Percentiles rank a stretch among this genome's conserved stretches.
Conservation (phyloP, 1,140 invertebrate species). For the Drosophila pseudoobscura region DNA sequence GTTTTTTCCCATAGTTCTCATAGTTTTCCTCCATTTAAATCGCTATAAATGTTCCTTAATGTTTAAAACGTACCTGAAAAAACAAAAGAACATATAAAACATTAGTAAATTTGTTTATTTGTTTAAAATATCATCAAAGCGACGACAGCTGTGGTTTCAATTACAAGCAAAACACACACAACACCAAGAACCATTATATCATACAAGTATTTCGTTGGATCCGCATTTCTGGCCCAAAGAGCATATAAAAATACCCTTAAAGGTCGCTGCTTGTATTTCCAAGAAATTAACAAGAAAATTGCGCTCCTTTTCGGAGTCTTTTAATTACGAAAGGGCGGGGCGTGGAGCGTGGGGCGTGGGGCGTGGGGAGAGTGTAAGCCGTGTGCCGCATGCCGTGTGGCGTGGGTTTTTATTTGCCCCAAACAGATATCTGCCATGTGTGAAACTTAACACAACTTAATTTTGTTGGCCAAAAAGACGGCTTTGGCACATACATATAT, state of each 20-base stretch:
- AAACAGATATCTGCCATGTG: conserved; percentile 36
- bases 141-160: conserved; percentile 22
- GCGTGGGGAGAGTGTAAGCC: conserved; percentile 23
- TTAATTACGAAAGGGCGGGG: conserved; percentile 51
- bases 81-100: conserved; percentile 11
- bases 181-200: conserved; percentile 13
- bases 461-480: conserved; percentile 55
- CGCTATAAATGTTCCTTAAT: no score
- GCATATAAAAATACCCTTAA: conserved; percentile 54
- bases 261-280: conserved; percentile 48
- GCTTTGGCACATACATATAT: conserved; percentile 3
- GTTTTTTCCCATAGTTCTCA: no score
- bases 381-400: background rate
- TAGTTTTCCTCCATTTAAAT: no score
- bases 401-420: conserved; percentile 1
- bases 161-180: conserved; percentile 9
- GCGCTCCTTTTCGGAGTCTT: conserved; percentile 45
- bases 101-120: conserved; percentile 27
- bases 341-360: conserved; percentile 23
- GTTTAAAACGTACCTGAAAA: conserved; percentile 51
- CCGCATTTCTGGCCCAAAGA: no score
- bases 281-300: conserved; percentile 54
- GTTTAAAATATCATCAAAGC: conserved; percentile 26
- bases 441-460: conserved; percentile 78
- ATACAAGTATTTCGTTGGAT: no score